Percentiles rank a stretch among this genome's conserved stretches.
phyloP scores from a whole-genome alignment of 2,113 vertebrate genomes.

The Lamprologus lemairii region DNA sequence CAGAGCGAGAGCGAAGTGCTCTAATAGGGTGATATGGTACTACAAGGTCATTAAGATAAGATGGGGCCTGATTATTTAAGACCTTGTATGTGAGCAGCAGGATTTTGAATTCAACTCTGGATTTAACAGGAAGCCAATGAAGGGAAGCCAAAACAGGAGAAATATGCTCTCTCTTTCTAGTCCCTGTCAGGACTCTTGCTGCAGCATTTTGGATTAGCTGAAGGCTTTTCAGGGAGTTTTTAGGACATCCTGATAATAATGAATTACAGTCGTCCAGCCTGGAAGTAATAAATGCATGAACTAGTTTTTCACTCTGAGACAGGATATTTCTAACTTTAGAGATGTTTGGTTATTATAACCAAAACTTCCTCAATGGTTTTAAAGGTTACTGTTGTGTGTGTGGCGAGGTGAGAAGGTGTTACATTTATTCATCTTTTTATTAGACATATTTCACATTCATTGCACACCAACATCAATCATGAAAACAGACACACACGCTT shows the following conservation, averaged over 20 bases:
- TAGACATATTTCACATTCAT: conserved; percentile 25
- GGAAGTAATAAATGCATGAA: neutral
- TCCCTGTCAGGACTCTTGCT: neutral
- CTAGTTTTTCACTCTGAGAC: neutral
- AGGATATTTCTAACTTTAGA: neutral
- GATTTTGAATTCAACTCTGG: neutral
- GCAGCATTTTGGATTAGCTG: accelerated
- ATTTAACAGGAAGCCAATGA: neutral
- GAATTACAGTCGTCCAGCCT: neutral
- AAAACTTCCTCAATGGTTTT: neutral
- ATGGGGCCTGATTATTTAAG: neutral
- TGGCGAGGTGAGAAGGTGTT: neutral
- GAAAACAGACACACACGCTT: conserved; percentile 1
- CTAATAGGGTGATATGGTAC: neutral
- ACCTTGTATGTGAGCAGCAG: neutral
- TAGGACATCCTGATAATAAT: accelerated
- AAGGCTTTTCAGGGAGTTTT: neutral
- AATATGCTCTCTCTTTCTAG: neutral
- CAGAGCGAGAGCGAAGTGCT: accelerated
- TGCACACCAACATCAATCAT: conserved; percentile 14
- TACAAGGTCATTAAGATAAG: neutral
- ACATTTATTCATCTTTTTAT: conserved; percentile 27
- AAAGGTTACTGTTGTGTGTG: neutral
- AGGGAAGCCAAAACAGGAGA: neutral
- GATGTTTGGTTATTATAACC: neutral